Evolutionary conservation across 2,888 invertebrate species (phyloP).

Genomic region (Calameuta idolon): DNA sequence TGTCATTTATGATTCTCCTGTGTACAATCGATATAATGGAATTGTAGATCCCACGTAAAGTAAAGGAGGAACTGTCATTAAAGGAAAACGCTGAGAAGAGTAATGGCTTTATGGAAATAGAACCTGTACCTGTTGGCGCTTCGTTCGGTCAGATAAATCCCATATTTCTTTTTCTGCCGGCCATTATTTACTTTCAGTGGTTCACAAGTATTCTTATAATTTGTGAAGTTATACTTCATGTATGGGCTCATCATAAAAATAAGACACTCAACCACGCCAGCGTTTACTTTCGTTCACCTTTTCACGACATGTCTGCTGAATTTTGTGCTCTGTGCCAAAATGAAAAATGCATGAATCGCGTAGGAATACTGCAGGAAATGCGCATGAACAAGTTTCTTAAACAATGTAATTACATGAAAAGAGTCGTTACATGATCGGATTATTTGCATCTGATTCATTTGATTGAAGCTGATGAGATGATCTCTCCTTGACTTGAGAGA

Average conservation of each 20-base stretch:
- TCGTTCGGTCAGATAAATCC: conserved; percentile 58
- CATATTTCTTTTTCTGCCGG: conserved; percentile 52
- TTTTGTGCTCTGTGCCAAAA: conserved; percentile 78
- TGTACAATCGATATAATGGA: not conserved
- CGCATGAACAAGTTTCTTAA: conserved; percentile 65
- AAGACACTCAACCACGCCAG: conserved; percentile 71
- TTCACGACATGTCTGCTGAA: conserved; percentile 76
- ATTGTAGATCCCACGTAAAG: conserved; percentile 4
- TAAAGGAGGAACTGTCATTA: conserved; percentile 31
- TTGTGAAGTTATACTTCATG: conserved; percentile 74
- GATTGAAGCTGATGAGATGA: not conserved
- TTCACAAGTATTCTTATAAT: conserved; percentile 67
- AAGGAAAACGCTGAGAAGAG: conserved; percentile 31
- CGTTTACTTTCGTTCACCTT: conserved; percentile 77
- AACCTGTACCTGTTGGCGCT: conserved; percentile 48
- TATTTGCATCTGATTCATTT: not conserved
- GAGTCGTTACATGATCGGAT: conserved; percentile 52
- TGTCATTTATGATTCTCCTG: not conserved
- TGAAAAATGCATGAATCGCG: conserved; percentile 73
- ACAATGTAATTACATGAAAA: conserved; percentile 60
- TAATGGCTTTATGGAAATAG: conserved; percentile 35
- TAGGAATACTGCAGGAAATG: conserved; percentile 76
- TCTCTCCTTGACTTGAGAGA: not conserved
- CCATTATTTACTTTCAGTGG: conserved; percentile 57
- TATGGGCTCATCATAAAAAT: conserved; percentile 78